Evolutionary conservation across 2,797 vertebrate genomes (phyloP).

Genomic region (Botia almorhae): DNA sequence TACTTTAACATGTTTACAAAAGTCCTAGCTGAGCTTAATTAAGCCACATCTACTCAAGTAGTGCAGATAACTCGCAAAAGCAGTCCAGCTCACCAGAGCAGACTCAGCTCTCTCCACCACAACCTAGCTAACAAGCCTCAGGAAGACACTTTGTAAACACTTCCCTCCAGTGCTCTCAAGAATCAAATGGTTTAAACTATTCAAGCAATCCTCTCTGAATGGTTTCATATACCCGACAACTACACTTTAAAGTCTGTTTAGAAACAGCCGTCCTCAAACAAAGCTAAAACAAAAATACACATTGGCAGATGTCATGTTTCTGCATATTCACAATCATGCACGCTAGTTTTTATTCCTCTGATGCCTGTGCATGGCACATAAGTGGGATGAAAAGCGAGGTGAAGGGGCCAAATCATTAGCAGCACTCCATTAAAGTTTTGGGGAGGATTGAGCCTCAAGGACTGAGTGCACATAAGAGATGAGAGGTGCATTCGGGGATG

Average conservation of each 20-base stretch:
- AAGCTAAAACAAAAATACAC: slow-evolving; percentile 71
- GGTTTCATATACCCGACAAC: slow-evolving; percentile 75
- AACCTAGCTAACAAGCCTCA: slow-evolving; percentile 58
- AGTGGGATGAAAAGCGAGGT: slow-evolving; percentile 33
- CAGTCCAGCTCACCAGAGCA: slow-evolving; percentile 47
- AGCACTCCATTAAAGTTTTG: slow-evolving; percentile 85
- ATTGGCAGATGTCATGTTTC: slow-evolving; percentile 81
- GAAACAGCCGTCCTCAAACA: slow-evolving; percentile 39
- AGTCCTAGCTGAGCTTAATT: slow-evolving; percentile 44
- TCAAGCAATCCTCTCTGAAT: slow-evolving; percentile 71
- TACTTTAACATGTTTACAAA: slow-evolving; percentile 59
- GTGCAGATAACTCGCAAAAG: slow-evolving; percentile 66
- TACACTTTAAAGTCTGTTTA: slow-evolving; percentile 75
- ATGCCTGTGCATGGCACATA: slow-evolving; percentile 22
- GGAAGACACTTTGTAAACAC: slow-evolving; percentile 65
- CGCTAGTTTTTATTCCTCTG: slow-evolving; percentile 80
- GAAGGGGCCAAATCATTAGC: slow-evolving; percentile 87
- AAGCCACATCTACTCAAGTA: slow-evolving; percentile 57
- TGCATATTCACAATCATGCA: slow-evolving; percentile 73
- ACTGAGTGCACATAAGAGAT: slow-evolving; percentile 48
- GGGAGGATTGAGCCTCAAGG: slow-evolving; percentile 29
- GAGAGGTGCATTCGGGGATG: slow-evolving; percentile 76
- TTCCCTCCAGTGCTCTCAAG: slow-evolving; percentile 61
- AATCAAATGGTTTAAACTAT: slow-evolving; percentile 76
- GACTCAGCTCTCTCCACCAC: slow-evolving; percentile 50